phyloP scores from a whole-genome alignment of 2,888 invertebrate species.

The Limenitis camilla region DNA sequence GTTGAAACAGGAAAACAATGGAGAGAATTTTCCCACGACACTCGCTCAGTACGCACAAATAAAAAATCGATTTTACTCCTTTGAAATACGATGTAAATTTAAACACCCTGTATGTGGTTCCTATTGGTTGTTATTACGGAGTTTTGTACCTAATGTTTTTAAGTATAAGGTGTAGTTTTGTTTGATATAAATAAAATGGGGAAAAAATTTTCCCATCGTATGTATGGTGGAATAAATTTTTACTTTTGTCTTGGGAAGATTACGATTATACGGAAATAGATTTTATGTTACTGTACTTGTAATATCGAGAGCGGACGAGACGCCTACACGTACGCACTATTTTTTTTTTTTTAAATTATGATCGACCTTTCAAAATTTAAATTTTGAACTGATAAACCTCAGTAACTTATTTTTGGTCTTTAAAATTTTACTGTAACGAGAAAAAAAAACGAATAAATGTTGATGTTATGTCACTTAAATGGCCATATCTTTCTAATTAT shows the following conservation, averaged over 20 bases:
- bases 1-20: slow-evolving; percentile 53
- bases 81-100: slow-evolving; percentile 2
- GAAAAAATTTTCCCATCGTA: slow-evolving; percentile 4
- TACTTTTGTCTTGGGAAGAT: slow-evolving; percentile 9
- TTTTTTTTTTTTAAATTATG: too few relatives aligned
- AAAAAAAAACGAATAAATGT: too few relatives aligned
- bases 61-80: slow-evolving; percentile 4
- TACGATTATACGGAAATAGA: slow-evolving; percentile 2
- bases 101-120: neutral
- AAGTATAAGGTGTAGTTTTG: neutral
- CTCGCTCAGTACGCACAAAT: slow-evolving; percentile 32
- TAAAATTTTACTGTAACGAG: too few relatives aligned
- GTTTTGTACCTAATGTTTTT: neutral
- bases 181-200: neutral
- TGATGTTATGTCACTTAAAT: too few relatives aligned
- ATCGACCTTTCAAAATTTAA: too few relatives aligned
- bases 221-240: slow-evolving; percentile 6
- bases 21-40: slow-evolving; percentile 48
- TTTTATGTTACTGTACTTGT: slow-evolving; percentile 2
- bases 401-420: too few relatives aligned
- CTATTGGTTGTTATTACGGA: neutral
- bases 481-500: too few relatives aligned
- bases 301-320: too few relatives aligned
- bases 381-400: too few relatives aligned
- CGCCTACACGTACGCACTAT: too few relatives aligned